Conservation (phyloP, 2,888 invertebrate species). For the Cerastis leucographa region DNA sequence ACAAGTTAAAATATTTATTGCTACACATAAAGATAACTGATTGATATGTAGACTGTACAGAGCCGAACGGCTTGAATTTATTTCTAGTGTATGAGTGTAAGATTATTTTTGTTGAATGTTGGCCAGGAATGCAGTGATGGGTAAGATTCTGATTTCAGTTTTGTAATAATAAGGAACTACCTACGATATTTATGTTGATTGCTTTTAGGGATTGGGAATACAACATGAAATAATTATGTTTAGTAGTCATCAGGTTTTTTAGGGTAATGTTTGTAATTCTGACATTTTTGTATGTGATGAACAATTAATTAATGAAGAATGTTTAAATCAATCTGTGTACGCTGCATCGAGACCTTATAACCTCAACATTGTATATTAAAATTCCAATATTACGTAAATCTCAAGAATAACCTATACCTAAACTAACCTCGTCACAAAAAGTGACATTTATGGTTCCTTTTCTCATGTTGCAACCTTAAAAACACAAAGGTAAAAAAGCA, state of each 20-base stretch:
- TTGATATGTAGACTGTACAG: conserved; percentile 35
- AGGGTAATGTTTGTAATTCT: too few species aligned
- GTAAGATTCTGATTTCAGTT: neutral
- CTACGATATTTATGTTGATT: neutral
- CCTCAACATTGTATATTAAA: neutral
- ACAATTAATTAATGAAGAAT: too few species aligned
- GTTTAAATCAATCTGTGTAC: neutral
- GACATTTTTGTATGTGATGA: too few species aligned
- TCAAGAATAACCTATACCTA: neutral
- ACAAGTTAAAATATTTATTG: conserved; percentile 47
- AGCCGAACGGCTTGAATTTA: conserved; percentile 30
- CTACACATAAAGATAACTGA: conserved; percentile 29
- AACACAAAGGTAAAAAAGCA: neutral
- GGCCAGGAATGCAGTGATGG: neutral
- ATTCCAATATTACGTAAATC: neutral
- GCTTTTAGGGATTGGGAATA: neutral
- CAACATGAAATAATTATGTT: neutral
- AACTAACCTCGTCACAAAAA: neutral
- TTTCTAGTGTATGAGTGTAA: conserved; percentile 16
- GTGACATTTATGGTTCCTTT: neutral
- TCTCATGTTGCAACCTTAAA: neutral
- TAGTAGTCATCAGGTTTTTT: too few species aligned
- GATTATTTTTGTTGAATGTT: neutral
- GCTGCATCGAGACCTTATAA: neutral
- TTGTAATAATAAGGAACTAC: neutral